Conservation (phyloP, 1,140 invertebrate genomes). For the Trissolcus basalis region DNA sequence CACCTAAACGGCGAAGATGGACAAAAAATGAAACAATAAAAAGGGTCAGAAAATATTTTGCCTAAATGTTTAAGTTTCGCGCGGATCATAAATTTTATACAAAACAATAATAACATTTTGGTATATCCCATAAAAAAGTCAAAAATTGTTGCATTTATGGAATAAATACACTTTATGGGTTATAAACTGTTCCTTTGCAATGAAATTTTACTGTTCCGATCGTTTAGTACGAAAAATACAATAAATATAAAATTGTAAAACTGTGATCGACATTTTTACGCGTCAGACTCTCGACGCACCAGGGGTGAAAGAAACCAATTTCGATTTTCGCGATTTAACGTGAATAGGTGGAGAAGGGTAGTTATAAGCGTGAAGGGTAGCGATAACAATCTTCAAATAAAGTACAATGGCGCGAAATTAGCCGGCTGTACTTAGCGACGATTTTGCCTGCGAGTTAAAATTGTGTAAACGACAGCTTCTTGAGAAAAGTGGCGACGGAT, state of each 20-base stretch:
- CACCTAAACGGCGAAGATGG: too few relatives aligned
- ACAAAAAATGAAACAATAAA: too few relatives aligned
- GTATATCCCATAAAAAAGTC: neutral
- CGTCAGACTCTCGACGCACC: too few relatives aligned
- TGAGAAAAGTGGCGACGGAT: constrained; percentile 3
- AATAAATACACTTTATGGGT: constrained; percentile 38
- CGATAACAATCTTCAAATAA: neutral
- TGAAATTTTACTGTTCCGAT: constrained; percentile 26
- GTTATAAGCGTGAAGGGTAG: too few relatives aligned
- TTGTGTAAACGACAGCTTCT: constrained; percentile 17
- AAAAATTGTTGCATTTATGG: constrained; percentile 26
- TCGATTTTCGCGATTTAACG: too few relatives aligned
- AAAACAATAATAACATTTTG: neutral
- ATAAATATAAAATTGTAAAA: constrained; percentile 39
- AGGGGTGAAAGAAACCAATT: too few relatives aligned
- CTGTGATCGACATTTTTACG: constrained; percentile 14
- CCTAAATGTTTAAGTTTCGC: too few relatives aligned
- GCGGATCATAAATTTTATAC: neutral
- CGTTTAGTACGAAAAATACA: constrained; percentile 21
- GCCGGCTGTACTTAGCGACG: neutral
- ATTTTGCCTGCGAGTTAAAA: constrained; percentile 6
- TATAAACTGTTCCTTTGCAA: constrained; percentile 22
- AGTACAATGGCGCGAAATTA: constrained; percentile 1
- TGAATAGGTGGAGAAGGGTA: too few relatives aligned
- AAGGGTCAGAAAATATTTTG: too few relatives aligned